These are phyloP conservation scores for Unio delphinus DNA, from an alignment of 2,888 invertebrate genomes.

Conservation along the genomic window DNA sequence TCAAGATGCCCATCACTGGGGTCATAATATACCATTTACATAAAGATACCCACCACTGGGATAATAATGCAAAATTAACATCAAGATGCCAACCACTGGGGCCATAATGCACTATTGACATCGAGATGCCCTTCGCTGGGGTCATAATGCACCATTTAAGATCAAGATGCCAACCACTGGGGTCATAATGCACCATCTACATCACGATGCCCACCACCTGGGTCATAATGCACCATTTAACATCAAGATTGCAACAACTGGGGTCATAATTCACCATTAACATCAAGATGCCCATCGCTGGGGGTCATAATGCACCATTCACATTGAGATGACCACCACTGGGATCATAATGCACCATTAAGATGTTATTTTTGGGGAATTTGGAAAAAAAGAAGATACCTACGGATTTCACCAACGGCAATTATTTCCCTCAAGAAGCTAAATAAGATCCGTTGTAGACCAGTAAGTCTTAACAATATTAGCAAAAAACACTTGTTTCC, in stretches of 20 bases:
- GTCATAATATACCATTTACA: conserved; percentile 6
- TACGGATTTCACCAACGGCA: not conserved
- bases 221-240: conserved; percentile 8
- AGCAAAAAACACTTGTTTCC: too few species aligned
- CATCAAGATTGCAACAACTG: conserved; percentile 6
- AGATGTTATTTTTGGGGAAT: not conserved
- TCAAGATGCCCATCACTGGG: conserved; percentile 8
- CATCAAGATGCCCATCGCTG: conserved; percentile 6
- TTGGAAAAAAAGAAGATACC: not conserved
- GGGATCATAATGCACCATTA: conserved; percentile 7
- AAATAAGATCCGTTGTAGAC: too few species aligned
- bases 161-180: conserved; percentile 6
- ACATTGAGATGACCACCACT: conserved; percentile 8
- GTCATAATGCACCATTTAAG: conserved; percentile 5
- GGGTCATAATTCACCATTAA: conserved; percentile 8
- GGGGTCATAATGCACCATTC: conserved; percentile 7
- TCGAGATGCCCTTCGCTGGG: conserved; percentile 7
- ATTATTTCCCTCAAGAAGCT: too few species aligned
- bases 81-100: conserved; percentile 8
- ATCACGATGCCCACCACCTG: conserved; percentile 6
- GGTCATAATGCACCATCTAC: conserved; percentile 8
- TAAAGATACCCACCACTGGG: conserved; percentile 7
- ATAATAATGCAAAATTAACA: conserved; percentile 6
- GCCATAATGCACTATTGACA: conserved; percentile 6
- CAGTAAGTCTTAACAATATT: too few species aligned